Evolutionary conservation across 1,140 invertebrate genomes (phyloP), one percentile per base, ranked within the genome.

Genomic region (Rhizoglyphus robini): DNA sequence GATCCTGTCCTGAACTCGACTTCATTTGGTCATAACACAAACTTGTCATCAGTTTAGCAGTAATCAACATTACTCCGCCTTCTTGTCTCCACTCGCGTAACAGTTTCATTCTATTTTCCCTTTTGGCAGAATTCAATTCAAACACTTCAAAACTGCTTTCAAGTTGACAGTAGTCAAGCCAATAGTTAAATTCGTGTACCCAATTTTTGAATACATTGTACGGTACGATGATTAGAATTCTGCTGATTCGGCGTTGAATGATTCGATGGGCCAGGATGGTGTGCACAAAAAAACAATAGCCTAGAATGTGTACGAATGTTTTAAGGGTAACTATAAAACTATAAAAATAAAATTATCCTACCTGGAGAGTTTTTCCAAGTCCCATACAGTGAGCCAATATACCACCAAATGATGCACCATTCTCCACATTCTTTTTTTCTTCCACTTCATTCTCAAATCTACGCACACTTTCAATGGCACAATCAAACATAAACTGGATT

Each of bases 311-410:
- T n/a, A n/a, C n/a, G n/a, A n/a, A n/a, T n/a, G n/a, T n/a, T n/a
- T 41, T 41, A 41, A 41, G 18, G 18, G 18, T 11, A 18, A 41
- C 18, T n/a, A n/a, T n/a, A n/a, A n/a, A n/a, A n/a, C n/a, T n/a
- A n/a, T n/a, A n/a, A 41, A 41, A 41, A 11, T 11, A 11, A 11
- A 41, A 41, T 41, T 41, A 8, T 11, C 8, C 18, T 41, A 82
- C 86, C 79, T 96, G 95, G 47, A 99, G 80, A 0, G 96, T 99
- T 79, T 99, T 99, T n/a, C 96, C 96, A 20, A 99, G 79, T 1
- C 96, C 96, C 96, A 99, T 99, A 25, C 92, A 96, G 79, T 99
- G 96, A 4, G 96, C 95, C 27, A 99, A 79, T 70, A 99, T 97
- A 74, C 95, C 97, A 29, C 81, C 80, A 32, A 8, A 79, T 70